Evolutionary conservation across 2,888 invertebrate species (phyloP).

Genomic region (Megalurothrips usitatus): DNA sequence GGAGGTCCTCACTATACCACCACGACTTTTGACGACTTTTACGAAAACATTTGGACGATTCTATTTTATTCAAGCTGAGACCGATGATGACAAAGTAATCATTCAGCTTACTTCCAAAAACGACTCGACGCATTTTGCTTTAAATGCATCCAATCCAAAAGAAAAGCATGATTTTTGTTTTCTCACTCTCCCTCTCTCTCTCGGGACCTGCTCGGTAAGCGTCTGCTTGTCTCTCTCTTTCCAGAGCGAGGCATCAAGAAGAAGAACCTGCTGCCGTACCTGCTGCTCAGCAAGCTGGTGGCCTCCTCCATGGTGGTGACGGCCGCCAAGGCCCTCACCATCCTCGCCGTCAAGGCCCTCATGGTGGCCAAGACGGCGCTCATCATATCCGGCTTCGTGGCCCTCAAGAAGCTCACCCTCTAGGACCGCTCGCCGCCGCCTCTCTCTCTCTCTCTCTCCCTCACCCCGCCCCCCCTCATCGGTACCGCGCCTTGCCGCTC

Average conservation of each 20-base stretch:
- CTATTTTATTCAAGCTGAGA: no score
- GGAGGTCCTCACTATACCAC: no score
- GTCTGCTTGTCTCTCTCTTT: conserved; percentile 25
- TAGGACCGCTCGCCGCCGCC: conserved; percentile 49
- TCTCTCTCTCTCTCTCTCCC: conserved; percentile 18
- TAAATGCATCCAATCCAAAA: no score
- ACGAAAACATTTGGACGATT: no score
- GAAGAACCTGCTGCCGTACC: conserved; percentile 66
- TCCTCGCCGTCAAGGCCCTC: conserved; percentile 54
- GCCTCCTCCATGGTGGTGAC: conserved; percentile 70
- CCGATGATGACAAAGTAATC: no score
- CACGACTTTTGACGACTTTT: no score
- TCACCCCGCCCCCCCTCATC: not conserved
- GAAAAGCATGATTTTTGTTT: no score
- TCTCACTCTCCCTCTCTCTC: no score
- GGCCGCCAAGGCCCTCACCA: conserved; percentile 57
- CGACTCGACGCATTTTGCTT: no score
- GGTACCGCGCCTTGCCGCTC: no score
- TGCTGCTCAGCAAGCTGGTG: conserved; percentile 58
- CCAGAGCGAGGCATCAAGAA: conserved; percentile 53
- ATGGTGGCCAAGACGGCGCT: conserved; percentile 79
- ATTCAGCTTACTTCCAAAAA: no score
- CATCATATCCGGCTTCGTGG: conserved; percentile 77
- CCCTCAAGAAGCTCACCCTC: conserved; percentile 73
- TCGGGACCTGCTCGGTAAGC: no score